Evolutionary conservation across 2,888 invertebrate genomes (phyloP), one percentile per base, ranked within the genome.

Genomic region (Caenorhabditis sp.): DNA sequence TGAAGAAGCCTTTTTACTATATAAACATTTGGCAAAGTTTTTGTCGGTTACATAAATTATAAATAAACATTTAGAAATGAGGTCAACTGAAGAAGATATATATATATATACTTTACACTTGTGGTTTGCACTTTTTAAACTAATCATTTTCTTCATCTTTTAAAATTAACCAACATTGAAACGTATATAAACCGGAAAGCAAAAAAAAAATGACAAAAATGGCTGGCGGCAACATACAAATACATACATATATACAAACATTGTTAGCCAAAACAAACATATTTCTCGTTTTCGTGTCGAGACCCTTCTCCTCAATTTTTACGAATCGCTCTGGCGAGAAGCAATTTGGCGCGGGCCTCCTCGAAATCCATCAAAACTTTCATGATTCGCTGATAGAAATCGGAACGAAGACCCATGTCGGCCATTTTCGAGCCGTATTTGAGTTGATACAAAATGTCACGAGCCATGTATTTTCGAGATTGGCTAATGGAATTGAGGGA

Each of bases 291-390:
- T 31, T 43, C 43, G 43, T 14, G 7, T 43, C 17, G 43, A 43
- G 43, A 43, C 43, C 43, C 14, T 43, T 43, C 14, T 43, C 17
- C 5, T 43, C 17, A 43, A 43, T 65, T 38, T 38, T 69, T 71
- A 43, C 63, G 59, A 1, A 68, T 49, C 12, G 76, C 73, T 25
- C 82, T 52, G 21, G 83, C 75, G 20, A 70, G 49, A 27, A 83
- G 31, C 31, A 84, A 64, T 61, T 83, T 82, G 23, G 78, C 66
- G 23, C 79, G 69, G 0, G 83, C 83, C 53, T 81, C 81, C 57
- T 83, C 82, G 67, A 84, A 84, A 63, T 84, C 81, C 73, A 78
- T 73, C 56, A 84, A 72, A 38, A 84, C 83, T 66, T 78, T 78
- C 62, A 83, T 78, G 38, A 83, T 84, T n/a, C 82, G 59, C 73